Evolutionary conservation across 2,797 vertebrate genomes (phyloP).

Genomic region (Sebastes matsubarae): DNA sequence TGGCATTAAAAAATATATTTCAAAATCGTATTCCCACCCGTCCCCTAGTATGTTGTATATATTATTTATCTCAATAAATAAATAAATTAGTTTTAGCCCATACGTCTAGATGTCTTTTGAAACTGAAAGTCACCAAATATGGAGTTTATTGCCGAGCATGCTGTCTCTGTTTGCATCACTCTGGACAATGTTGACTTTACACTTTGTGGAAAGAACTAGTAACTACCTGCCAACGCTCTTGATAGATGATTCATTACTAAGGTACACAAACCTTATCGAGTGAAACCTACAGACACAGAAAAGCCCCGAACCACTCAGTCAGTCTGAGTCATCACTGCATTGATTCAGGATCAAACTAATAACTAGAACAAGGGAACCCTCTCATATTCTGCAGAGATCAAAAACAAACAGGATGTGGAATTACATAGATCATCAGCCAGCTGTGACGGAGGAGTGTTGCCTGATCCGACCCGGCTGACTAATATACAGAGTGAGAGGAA

Average conservation of each 20-base stretch:
- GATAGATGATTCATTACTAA: neutral
- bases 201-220: neutral
- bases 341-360: neutral
- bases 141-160: neutral
- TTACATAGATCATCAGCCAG: constrained; percentile 24
- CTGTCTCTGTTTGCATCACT: neutral
- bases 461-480: constrained; percentile 35
- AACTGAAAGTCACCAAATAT: neutral
- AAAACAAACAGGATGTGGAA: constrained; percentile 47
- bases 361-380: constrained; percentile 23
- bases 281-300: neutral
- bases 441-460: constrained; percentile 22
- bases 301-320: neutral
- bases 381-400: constrained; percentile 5
- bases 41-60: too few species aligned
- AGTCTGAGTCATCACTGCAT: neutral
- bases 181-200: neutral
- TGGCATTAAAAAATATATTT: too few species aligned
- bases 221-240: neutral
- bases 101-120: neutral
- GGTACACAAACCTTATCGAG: neutral
- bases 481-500: constrained; percentile 22
- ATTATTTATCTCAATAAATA: too few species aligned
- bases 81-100: neutral
- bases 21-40: too few species aligned